These are phyloP conservation scores for Panzeria rudis DNA, from an alignment of 2,888 invertebrate species.

Conservation along the genomic window DNA sequence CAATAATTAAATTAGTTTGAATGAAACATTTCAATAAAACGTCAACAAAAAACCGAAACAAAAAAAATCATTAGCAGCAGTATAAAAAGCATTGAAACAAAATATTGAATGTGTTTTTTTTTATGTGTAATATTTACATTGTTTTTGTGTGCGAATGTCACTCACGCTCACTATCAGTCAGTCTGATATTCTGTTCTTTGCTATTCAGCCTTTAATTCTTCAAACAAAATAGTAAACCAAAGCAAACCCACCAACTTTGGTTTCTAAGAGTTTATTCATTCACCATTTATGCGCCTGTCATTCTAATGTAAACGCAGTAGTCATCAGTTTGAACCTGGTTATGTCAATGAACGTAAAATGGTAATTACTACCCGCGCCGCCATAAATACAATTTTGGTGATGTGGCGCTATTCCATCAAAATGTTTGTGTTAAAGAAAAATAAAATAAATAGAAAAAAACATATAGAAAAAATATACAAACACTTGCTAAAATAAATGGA, in stretches of 20 bases:
- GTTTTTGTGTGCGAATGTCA: slow-evolving; percentile 22
- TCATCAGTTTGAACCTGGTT: slow-evolving; percentile 30
- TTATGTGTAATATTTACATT: slow-evolving; percentile 30
- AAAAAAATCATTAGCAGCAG: neutral
- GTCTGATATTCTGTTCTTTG: neutral
- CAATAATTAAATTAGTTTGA: slow-evolving; percentile 71
- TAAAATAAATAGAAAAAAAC: neutral
- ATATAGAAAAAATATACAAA: neutral
- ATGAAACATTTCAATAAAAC: slow-evolving; percentile 54
- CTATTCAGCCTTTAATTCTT: neutral
- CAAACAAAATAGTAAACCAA: slow-evolving; percentile 3
- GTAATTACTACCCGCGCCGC: slow-evolving; percentile 6
- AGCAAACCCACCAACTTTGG: slow-evolving; percentile 2
- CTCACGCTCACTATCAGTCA: neutral
- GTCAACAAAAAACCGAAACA: neutral
- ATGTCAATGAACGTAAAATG: slow-evolving; percentile 29
- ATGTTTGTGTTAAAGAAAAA: slow-evolving; percentile 34
- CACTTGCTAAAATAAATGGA: neutral
- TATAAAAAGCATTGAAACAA: slow-evolving; percentile 8
- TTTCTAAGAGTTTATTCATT: slow-evolving; percentile 2
- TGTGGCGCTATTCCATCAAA: slow-evolving; percentile 60
- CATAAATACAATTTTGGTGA: slow-evolving; percentile 29
- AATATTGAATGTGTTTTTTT: slow-evolving; percentile 34
- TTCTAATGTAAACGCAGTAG: neutral
- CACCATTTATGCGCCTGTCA: slow-evolving; percentile 14